Conservation (phyloP, 2,113 vertebrate genomes). For the rat (Rattus norvegicus) region DNA sequence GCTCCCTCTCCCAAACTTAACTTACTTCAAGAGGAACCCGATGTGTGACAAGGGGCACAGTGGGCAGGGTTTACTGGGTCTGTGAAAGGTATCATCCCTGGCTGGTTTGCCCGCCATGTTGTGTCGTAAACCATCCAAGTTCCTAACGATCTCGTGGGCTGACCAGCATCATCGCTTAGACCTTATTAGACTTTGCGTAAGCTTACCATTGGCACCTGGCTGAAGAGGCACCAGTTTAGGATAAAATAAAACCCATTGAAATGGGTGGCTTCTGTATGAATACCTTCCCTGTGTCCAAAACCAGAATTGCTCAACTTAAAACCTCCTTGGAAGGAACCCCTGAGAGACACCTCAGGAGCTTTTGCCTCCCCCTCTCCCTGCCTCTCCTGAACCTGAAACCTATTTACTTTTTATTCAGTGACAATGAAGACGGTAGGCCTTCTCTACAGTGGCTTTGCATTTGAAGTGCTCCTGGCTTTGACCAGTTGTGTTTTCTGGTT, state of each 20-base stretch:
- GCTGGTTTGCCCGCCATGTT: not conserved
- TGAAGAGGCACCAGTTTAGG: constrained; percentile 29
- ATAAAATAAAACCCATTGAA: constrained; percentile 54
- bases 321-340: not conserved
- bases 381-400: not conserved
- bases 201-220: constrained; percentile 26
- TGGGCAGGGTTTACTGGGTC: not conserved
- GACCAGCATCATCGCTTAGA: constrained; percentile 10
- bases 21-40: not conserved
- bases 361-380: not conserved
- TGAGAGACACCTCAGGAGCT: not conserved
- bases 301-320: not conserved
- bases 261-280: constrained; percentile 40
- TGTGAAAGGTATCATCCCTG: not conserved
- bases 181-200: constrained; percentile 38
- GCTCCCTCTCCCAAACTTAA: not conserved
- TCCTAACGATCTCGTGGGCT: constrained; percentile 8
- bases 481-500: not conserved
- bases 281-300: not conserved
- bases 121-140: not conserved
- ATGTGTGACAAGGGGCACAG: not conserved
- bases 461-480: constrained; percentile 7
- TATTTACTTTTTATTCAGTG: not conserved
- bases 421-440: not conserved
- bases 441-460: not conserved